phyloP scores from a whole-genome alignment of 2,797 vertebrate genomes.

The Valencia hispanica region DNA sequence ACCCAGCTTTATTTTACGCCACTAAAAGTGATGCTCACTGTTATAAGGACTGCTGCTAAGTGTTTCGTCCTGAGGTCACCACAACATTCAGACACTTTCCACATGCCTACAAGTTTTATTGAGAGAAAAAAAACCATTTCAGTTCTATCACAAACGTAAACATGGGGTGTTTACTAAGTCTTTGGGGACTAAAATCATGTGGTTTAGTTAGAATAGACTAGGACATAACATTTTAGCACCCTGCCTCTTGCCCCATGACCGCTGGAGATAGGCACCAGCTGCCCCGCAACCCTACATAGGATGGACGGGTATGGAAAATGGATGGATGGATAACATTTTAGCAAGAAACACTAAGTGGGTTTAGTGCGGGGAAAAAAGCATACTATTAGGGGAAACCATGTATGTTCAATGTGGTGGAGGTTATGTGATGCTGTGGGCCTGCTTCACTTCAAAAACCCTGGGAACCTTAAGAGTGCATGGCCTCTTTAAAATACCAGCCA shows the following conservation, averaged over 20 bases:
- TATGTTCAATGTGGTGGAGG: not conserved
- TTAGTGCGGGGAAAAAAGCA: not conserved
- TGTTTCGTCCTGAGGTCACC: not conserved
- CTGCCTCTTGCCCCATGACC: too few relatives aligned
- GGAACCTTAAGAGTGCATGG: not conserved
- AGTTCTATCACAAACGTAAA: not conserved
- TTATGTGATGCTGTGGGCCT: not conserved
- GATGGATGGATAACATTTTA: not conserved
- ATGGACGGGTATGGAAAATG: too few relatives aligned
- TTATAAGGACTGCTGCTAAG: not conserved
- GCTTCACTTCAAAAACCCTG: not conserved
- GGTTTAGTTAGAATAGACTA: too few relatives aligned
- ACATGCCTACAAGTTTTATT: not conserved
- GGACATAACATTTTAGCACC: not conserved
- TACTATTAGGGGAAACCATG: not conserved
- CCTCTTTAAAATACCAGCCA: not conserved
- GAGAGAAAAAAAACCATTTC: not conserved
- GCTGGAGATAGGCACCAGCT: too few relatives aligned
- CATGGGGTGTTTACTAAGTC: not conserved
- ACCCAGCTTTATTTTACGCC: not conserved
- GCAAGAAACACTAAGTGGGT: not conserved
- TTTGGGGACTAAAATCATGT: not conserved
- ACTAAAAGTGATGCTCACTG: not conserved
- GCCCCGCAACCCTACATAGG: too few relatives aligned
- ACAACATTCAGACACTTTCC: not conserved